phyloP scores from a whole-genome alignment of 1,140 invertebrate species.

The Calephelis nemesis region DNA sequence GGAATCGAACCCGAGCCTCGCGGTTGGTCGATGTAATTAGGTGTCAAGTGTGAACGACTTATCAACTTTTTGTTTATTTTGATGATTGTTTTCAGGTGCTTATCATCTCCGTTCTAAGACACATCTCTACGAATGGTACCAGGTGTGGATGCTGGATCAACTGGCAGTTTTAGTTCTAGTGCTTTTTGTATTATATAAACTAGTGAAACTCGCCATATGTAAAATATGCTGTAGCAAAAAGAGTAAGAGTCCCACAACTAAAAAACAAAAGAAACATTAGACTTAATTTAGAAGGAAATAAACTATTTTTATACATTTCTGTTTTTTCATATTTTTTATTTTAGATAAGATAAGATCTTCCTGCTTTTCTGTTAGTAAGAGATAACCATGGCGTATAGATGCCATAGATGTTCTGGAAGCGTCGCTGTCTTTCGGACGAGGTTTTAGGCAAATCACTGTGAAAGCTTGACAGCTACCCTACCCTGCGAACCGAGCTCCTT shows the following conservation, averaged over 20 bases:
- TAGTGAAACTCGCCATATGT: conserved; percentile 25
- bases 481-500: no score
- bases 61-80: background rate
- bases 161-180: background rate
- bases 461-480: no score
- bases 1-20: no score
- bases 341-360: no score
- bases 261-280: background rate
- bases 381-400: no score
- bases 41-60: no score
- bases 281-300: background rate
- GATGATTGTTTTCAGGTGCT: conserved; percentile 21
- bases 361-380: no score
- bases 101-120: conserved; percentile 25
- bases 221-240: background rate
- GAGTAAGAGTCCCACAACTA: no score
- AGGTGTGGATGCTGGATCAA: conserved; percentile 22
- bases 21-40: no score
- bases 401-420: no score
- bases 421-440: no score
- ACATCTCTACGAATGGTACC: conserved; percentile 26
- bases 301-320: background rate
- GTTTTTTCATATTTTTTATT: background rate
- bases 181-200: conserved; percentile 7
- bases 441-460: no score